Evolutionary conservation across 2,113 vertebrate species (phyloP).

Genomic region (Myiozetetes cayanensis): DNA sequence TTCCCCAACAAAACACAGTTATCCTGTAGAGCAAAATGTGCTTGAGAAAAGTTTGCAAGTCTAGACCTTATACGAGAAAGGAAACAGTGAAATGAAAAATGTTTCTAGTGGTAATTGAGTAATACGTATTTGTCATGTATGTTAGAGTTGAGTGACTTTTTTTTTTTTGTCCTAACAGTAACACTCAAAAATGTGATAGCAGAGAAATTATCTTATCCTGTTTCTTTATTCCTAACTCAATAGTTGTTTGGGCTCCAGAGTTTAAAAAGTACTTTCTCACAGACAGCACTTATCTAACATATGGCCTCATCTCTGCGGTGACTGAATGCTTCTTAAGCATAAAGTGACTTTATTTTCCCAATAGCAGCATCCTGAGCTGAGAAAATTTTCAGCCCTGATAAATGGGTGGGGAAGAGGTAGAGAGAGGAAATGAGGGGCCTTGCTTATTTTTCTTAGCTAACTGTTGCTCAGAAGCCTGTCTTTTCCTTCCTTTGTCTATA

Average conservation of each 20-base stretch:
- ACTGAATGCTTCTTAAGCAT: neutral
- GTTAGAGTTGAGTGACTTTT: neutral
- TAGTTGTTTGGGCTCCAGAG: neutral
- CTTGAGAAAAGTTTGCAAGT: neutral
- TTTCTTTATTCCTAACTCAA: neutral
- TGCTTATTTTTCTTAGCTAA: neutral
- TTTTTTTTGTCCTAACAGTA: neutral
- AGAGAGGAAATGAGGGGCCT: neutral
- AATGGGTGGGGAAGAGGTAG: neutral
- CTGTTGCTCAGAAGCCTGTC: neutral
- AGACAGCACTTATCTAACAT: neutral
- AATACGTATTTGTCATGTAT: neutral
- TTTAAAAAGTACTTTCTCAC: neutral
- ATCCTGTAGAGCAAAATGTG: neutral
- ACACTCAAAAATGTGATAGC: conserved; percentile 1
- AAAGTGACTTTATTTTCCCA: neutral
- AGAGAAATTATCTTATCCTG: neutral
- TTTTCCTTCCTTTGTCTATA: neutral
- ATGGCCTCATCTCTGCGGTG: neutral
- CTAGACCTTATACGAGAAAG: neutral
- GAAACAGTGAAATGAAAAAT: neutral
- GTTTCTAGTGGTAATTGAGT: neutral
- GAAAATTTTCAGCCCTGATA: neutral
- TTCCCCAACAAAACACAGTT: neutral
- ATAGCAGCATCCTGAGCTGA: neutral